phyloP scores from a whole-genome alignment of 1,140 invertebrate species.

The Glomeris maerens region DNA sequence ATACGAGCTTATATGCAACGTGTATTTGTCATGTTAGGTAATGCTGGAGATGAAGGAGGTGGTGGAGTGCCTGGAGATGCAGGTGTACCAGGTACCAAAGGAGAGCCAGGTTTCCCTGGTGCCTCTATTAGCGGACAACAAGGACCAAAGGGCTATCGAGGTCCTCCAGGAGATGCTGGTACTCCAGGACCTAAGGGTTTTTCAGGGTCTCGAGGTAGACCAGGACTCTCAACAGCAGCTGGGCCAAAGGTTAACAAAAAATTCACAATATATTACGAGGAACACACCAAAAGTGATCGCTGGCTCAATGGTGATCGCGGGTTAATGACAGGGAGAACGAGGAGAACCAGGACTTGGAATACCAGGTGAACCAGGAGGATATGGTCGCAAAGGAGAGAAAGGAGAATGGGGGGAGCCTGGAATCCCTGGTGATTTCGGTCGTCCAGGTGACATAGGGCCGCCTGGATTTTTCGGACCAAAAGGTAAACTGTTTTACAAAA shows the following conservation, averaged over 20 bases:
- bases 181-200: conserved; percentile 21
- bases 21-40: conserved; percentile 9
- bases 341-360: neutral
- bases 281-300: neutral
- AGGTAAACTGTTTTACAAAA: conserved; percentile 1
- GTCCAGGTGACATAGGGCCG: conserved; percentile 11
- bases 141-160: conserved; percentile 32
- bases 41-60: conserved; percentile 15
- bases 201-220: conserved; percentile 11
- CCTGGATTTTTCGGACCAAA: conserved; percentile 13
- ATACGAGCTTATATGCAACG: conserved; percentile 10
- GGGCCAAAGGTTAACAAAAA: too few species aligned
- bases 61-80: neutral
- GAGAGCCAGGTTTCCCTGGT: conserved; percentile 26
- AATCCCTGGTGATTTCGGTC: conserved; percentile 2
- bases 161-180: conserved; percentile 16
- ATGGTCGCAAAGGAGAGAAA: conserved; percentile 14
- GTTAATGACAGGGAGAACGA: neutral
- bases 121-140: conserved; percentile 30
- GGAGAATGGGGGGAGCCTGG: conserved; percentile 16
- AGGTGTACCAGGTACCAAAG: conserved; percentile 17
- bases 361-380: conserved; percentile 17
- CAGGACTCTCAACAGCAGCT: too few species aligned
- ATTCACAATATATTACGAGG: too few species aligned
- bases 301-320: neutral